These are phyloP conservation scores for Argyresthia goedartella DNA, from an alignment of 2,888 invertebrate genomes.

Conservation along the genomic window DNA sequence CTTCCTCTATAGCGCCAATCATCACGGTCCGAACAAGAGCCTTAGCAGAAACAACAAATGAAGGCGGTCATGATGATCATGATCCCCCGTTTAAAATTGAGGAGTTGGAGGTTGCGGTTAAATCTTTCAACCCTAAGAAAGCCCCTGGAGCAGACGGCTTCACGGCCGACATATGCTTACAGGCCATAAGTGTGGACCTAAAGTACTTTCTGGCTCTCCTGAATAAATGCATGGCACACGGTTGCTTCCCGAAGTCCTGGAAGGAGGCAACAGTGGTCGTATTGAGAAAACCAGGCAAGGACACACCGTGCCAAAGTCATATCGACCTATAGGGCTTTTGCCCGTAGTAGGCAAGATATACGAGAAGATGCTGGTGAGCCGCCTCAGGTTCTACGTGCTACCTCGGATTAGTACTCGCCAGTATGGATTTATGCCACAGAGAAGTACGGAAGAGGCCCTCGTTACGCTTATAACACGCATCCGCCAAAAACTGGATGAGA, in stretches of 20 bases:
- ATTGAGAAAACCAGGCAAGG: constrained; percentile 9
- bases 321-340: constrained; percentile 7
- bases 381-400: not conserved
- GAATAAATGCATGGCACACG: constrained; percentile 3
- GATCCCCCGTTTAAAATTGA: constrained; percentile 1
- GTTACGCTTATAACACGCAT: constrained; percentile 2
- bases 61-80: not conserved
- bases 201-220: not conserved
- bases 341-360: constrained; percentile 5
- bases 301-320: constrained; percentile 4
- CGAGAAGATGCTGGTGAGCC: constrained; percentile 6
- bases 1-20: too few relatives aligned
- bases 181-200: not conserved
- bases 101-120: not conserved
- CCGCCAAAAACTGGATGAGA: not conserved
- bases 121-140: constrained; percentile 7
- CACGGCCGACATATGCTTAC: constrained; percentile 8
- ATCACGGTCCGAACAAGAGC: too few relatives aligned
- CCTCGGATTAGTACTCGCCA: not conserved
- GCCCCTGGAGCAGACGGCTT: constrained; percentile 9
- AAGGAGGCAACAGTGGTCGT: constrained; percentile 8
- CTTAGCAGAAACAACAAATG: too few relatives aligned
- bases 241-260: constrained; percentile 10
- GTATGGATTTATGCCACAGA: not conserved
- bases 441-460: constrained; percentile 4